These are phyloP conservation scores for Nowickia ferox DNA, from an alignment of 2,888 invertebrate genomes.

Conservation along the genomic window DNA sequence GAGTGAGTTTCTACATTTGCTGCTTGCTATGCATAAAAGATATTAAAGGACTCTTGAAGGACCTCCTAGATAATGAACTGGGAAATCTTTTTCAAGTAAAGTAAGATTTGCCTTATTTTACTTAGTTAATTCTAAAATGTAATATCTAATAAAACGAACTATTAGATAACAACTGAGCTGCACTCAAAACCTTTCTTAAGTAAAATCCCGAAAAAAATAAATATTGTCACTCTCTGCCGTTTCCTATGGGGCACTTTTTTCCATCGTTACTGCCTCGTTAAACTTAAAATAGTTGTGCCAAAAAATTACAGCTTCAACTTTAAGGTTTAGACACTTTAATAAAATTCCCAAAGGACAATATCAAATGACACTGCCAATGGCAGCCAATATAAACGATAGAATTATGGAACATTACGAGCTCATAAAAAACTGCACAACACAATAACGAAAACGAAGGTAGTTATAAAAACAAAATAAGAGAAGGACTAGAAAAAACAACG, in stretches of 20 bases:
- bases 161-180: no score
- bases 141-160: no score
- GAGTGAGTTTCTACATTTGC: no score
- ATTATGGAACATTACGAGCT: slow-evolving; percentile 63
- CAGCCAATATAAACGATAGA: slow-evolving; percentile 62
- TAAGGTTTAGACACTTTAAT: slow-evolving; percentile 68
- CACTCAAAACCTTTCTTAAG: no score
- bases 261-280: slow-evolving; percentile 41
- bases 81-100: no score
- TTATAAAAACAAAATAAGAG: slow-evolving; percentile 32
- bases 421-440: slow-evolving; percentile 26
- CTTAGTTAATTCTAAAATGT: no score
- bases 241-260: slow-evolving; percentile 19
- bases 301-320: slow-evolving; percentile 57
- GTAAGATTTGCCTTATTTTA: no score
- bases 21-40: no score
- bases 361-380: slow-evolving; percentile 70
- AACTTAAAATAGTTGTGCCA: slow-evolving; percentile 47
- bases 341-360: slow-evolving; percentile 71
- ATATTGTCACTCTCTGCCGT: background rate
- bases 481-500: background rate
- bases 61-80: no score
- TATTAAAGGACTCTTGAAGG: no score
- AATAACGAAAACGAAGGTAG: slow-evolving; percentile 32
- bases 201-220: no score